These are phyloP conservation scores for Tachina grossa DNA, from an alignment of 2,888 invertebrate genomes.

Conservation along the genomic window DNA sequence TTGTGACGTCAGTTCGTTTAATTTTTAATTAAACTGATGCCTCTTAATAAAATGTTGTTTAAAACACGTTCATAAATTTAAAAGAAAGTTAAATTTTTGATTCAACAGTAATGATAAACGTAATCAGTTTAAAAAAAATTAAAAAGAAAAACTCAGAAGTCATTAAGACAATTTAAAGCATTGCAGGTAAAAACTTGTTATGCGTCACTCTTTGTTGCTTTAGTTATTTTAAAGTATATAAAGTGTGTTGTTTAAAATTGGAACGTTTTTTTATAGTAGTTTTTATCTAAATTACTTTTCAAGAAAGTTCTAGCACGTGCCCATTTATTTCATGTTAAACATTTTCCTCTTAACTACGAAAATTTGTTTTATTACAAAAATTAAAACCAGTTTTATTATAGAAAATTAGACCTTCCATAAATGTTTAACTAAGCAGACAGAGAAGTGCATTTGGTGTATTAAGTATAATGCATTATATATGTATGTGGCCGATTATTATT, in stretches of 20 bases:
- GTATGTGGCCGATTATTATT: neutral
- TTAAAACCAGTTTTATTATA: neutral
- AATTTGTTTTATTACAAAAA: neutral
- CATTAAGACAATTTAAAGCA: constrained; percentile 24
- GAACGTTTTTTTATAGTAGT: neutral
- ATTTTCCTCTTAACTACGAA: neutral
- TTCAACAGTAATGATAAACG: constrained; percentile 26
- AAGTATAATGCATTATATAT: neutral
- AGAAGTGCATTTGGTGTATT: no score
- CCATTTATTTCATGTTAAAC: neutral
- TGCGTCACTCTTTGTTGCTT: neutral
- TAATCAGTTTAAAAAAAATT: neutral
- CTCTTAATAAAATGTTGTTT: neutral
- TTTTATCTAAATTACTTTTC: neutral
- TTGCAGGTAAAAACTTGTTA: constrained; percentile 18
- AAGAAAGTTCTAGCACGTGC: neutral
- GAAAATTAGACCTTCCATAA: no score
- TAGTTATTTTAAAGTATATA: neutral
- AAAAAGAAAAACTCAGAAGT: neutral
- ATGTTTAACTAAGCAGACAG: no score
- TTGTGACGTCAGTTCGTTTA: neutral
- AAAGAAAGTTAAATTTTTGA: constrained; percentile 48
- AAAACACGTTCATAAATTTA: constrained; percentile 42
- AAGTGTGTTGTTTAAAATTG: neutral
- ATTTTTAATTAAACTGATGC: constrained; percentile 2